A percentile compares a stretch with the other conserved stretches of the same genome.
Evolutionary conservation across 2,888 invertebrate genomes (phyloP).

Genomic region (Meandrusa payeni): DNA sequence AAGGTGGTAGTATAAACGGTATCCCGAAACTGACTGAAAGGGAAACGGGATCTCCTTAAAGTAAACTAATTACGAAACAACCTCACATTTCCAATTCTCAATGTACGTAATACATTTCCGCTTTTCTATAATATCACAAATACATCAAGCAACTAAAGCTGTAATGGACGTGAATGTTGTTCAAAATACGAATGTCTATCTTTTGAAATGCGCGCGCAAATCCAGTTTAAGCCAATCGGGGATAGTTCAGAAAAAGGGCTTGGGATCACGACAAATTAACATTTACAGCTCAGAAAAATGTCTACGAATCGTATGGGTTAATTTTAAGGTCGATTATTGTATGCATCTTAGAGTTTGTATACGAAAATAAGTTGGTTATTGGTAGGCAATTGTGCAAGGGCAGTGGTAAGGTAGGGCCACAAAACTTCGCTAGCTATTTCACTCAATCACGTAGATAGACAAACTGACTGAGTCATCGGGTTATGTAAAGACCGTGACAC

Average conservation of each 20-base stretch:
- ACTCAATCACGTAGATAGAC: conserved; percentile 22
- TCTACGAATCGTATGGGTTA: not conserved
- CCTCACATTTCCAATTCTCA: not conserved
- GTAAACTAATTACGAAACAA: not conserved
- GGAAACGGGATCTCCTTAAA: conserved; percentile 24
- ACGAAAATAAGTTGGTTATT: not conserved
- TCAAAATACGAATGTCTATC: not conserved
- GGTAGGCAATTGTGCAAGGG: conserved; percentile 18
- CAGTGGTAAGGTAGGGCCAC: conserved; percentile 14
- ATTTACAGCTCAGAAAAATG: not conserved
- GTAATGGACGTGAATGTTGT: conserved; percentile 27
- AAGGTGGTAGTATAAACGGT: conserved; percentile 28
- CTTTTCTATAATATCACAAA: not conserved
- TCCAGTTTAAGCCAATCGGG: conserved; percentile 45
- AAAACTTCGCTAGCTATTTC: conserved; percentile 13
- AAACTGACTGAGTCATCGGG: conserved; percentile 16
- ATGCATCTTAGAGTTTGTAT: not conserved
- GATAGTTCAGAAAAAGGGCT: conserved; percentile 42
- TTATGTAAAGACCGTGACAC: conserved; percentile 3
- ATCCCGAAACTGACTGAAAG: conserved; percentile 33
- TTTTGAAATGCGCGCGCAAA: conserved; percentile 48
- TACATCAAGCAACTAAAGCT: conserved; percentile 11
- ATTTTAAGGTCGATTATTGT: conserved; percentile 1
- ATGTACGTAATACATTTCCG: not conserved
- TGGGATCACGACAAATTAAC: conserved; percentile 28